Conservation (phyloP, 92 coral and sea anemone species). For the Phenganax subtilis region DNA sequence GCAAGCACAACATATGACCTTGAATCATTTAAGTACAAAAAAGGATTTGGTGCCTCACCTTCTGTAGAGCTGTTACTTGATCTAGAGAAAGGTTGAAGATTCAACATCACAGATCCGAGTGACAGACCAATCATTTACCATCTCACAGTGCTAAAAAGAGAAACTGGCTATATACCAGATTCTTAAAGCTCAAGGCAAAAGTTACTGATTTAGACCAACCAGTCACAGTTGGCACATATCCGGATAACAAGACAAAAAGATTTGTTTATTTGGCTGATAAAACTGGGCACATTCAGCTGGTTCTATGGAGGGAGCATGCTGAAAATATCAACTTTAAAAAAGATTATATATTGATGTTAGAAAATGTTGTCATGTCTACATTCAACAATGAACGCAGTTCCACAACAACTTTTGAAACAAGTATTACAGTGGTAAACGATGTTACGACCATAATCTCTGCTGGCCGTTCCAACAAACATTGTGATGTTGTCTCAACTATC, state of each 20-base stretch:
- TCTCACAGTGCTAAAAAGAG: slow-evolving; percentile 31
- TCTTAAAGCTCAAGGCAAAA: slow-evolving; percentile 34
- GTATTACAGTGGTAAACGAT: background rate
- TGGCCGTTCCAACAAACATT: background rate
- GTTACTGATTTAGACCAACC: slow-evolving; percentile 5
- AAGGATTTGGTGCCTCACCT: slow-evolving; percentile 10
- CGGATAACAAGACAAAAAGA: slow-evolving; percentile 26
- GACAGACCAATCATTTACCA: background rate
- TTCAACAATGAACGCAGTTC: slow-evolving; percentile 6
- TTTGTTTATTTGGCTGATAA: slow-evolving; percentile 16
- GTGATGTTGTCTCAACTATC: background rate
- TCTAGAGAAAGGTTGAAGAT: slow-evolving; percentile 1
- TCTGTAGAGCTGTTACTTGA: slow-evolving; percentile 24
- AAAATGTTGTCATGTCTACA: slow-evolving; percentile 28
- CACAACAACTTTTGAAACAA: slow-evolving; percentile 30
- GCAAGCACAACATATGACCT: slow-evolving; percentile 37
- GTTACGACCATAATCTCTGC: background rate
- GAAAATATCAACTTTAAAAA: background rate
- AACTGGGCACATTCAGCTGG: slow-evolving; percentile 36
- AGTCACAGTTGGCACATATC: slow-evolving; percentile 15
- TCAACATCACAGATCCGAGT: slow-evolving; percentile 19
- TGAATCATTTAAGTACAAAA: slow-evolving; percentile 39
- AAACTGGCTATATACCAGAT: background rate
- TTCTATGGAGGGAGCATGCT: slow-evolving; percentile 28
- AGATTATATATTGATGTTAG: slow-evolving; percentile 17